Base-by-base conservation (phyloP, 2,888 invertebrate genomes). In the Calameuta idolon region DNA sequence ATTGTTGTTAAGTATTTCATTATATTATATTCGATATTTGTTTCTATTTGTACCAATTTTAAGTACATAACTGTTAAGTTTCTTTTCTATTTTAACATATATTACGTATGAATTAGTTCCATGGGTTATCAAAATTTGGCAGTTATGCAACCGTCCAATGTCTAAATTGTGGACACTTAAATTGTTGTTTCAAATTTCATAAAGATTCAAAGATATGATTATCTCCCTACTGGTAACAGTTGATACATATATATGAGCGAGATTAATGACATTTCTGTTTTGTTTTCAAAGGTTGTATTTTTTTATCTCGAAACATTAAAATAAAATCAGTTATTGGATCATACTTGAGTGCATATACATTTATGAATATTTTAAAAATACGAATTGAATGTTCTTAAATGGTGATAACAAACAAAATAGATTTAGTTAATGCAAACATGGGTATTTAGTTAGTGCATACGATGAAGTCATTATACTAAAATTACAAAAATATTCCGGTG, bases 141-240 rank as follows among this genome's bases (percentile, higher is more conserved):
- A 81, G 81, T 81, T 79, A 37, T 80, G 78, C 79, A 76, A 81
- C 75, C 80, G 69, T 80, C 71, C 73, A 76, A 75, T 75, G 76
- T 76, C 71, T 71, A n/a, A 71, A 71, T 71, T 34, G 71, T 34
- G 71, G 71, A 71, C 12, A 71, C 33, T 71, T 71, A 33, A 11
- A 34, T 23, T 55, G 12, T 71, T 71, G 33, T 23, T 71, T 71
- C 31, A 30, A 71, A 71, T 71, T 71, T 31, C 15, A 31, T 71
- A 71, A 34, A 33, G 12, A 15, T 71, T 71, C 71, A 23, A 15
- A 71, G 71, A 71, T 71, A 71, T 31, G 71, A 71, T 71, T 33
- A 71, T 31, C 31, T 31, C 11, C 31, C 71, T 34, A 71, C 55
- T 9, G 55, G 55, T 55, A 55, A 55, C 55, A 23, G 55, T 55